These are phyloP conservation scores for Alauda arvensis DNA, from an alignment of 2,797 vertebrate genomes.

Conservation along the genomic window DNA sequence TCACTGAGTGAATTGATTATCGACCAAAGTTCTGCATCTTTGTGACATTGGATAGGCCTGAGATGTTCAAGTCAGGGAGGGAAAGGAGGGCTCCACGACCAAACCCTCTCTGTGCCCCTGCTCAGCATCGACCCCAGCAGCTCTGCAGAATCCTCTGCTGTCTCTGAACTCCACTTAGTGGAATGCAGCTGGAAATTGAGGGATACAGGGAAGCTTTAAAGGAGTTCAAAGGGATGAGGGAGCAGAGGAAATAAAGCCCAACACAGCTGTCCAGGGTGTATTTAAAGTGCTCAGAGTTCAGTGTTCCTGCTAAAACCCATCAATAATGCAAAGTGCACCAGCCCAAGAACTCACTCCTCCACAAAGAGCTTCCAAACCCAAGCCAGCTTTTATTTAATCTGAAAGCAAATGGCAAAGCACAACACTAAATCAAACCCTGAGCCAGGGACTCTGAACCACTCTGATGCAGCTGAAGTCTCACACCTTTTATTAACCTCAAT, in stretches of 20 bases:
- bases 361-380: not conserved
- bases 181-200: not conserved
- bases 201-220: not conserved
- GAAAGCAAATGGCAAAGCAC: not conserved
- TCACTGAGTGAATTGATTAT: not conserved
- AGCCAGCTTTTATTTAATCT: not conserved
- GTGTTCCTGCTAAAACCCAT: not conserved
- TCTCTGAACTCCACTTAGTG: not conserved
- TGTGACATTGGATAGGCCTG: fast-evolving
- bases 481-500: not conserved
- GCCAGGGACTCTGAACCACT: not conserved
- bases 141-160: not conserved
- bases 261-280: not conserved
- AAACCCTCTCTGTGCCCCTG: not conserved
- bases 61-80: not conserved
- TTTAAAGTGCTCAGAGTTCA: not conserved
- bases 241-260: not conserved
- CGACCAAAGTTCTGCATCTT: not conserved
- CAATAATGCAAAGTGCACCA: not conserved
- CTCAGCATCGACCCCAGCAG: not conserved
- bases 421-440: not conserved
- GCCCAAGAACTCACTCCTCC: not conserved
- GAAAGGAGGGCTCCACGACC: not conserved
- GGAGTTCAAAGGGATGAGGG: not conserved
- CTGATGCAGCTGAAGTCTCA: not conserved